Percentiles rank a stretch among this genome's conserved stretches.
Conservation (phyloP, 2,113 vertebrate species). For the Urocitellus parryii region DNA sequence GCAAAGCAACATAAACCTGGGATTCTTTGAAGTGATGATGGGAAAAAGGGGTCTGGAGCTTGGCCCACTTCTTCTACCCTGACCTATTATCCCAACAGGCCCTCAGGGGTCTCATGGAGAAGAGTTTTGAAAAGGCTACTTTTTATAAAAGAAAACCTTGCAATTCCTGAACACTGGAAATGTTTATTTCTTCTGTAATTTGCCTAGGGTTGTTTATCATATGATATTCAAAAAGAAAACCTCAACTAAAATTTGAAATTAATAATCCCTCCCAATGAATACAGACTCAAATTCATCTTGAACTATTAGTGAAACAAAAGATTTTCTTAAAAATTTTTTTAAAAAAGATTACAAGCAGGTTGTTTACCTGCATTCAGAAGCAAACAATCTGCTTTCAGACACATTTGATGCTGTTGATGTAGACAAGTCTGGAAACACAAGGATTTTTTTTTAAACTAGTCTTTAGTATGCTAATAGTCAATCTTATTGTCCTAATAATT, state of each 20-base stretch:
- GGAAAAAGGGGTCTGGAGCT: not conserved
- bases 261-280: not conserved
- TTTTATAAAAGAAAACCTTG: not conserved
- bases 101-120: not conserved
- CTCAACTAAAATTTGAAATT: not conserved
- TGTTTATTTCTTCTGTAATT: slow-evolving; percentile 11
- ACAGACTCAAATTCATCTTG: not conserved
- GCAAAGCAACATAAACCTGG: slow-evolving; percentile 29
- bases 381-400: not conserved
- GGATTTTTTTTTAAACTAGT: not conserved
- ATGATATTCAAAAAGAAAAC: not conserved
- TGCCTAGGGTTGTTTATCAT: not conserved
- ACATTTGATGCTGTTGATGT: not conserved
- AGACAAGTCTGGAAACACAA: not conserved
- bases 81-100: not conserved
- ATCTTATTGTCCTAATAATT: not conserved
- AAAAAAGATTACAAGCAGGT: not conserved
- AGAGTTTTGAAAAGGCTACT: not conserved
- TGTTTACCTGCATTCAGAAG: not conserved
- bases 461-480: not conserved
- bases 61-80: not conserved
- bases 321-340: not conserved
- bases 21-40: not conserved
- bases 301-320: not conserved
- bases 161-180: not conserved